Evolutionary conservation across 2,888 invertebrate genomes (phyloP).

Genomic region (Dasysyrphus albostriatus): DNA sequence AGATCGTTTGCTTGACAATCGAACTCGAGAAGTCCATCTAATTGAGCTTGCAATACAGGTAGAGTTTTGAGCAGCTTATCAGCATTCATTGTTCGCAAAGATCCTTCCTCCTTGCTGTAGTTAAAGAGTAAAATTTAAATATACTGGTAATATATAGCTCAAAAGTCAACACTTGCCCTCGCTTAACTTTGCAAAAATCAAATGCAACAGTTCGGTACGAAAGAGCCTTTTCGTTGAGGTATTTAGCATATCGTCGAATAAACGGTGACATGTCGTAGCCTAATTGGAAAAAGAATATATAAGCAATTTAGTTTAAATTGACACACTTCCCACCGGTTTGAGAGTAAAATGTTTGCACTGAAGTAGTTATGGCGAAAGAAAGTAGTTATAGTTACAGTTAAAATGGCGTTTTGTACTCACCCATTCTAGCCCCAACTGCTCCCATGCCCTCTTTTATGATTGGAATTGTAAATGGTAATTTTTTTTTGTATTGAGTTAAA

Average conservation of each 20-base stretch:
- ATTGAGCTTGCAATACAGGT: slow-evolving; percentile 96
- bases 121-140: neutral
- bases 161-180: slow-evolving; percentile 90
- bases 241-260: slow-evolving; percentile 99
- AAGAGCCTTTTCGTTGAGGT: slow-evolving; percentile 99
- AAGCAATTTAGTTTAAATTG: slow-evolving; percentile 57
- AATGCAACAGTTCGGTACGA: slow-evolving; percentile 99
- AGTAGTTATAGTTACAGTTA: slow-evolving; percentile 60
- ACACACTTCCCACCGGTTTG: slow-evolving; percentile 34
- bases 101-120: slow-evolving; percentile 97
- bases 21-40: slow-evolving; percentile 98
- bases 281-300: slow-evolving; percentile 80
- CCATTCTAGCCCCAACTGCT: slow-evolving; percentile 80
- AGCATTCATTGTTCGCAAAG: slow-evolving; percentile 97
- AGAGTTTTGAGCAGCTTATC: slow-evolving; percentile 98
- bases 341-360: slow-evolving; percentile 50
- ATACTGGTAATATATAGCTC: neutral
- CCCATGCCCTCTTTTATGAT: slow-evolving; percentile 74
- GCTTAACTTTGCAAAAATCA: slow-evolving; percentile 99
- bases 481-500: slow-evolving; percentile 76
- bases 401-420: slow-evolving; percentile 80
- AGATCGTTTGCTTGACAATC: slow-evolving; percentile 98
- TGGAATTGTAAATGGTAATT: slow-evolving; percentile 71
- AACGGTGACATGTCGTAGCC: slow-evolving; percentile 99
- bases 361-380: slow-evolving; percentile 46